Evolutionary conservation across 2,888 invertebrate genomes (phyloP), one percentile per base, ranked within the genome.

Genomic region (Parelbella ahira): DNA sequence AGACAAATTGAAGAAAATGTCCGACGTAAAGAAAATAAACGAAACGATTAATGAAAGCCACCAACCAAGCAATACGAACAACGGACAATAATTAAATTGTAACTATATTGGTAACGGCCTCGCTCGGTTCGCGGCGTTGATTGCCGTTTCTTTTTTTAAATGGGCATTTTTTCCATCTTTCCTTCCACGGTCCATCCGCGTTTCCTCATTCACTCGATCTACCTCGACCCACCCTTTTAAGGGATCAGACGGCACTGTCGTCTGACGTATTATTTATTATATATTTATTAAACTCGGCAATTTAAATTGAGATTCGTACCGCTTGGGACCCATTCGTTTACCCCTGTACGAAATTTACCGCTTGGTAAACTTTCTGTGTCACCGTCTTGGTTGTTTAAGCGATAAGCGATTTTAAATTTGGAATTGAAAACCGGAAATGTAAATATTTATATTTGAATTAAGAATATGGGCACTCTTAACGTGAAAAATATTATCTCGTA

Each of bases 161-260:
- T 44, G 30, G 42, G n/a, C n/a, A n/a, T 45, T 60, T 55, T 58
- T 56, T 53, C 45, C 50, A 44, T 47, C 43, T 45, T 48, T 54
- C 44, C 45, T 51, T 53, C 44, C 24, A 20, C 9, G n/a, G n/a
- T 19, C 11, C 3, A 24, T 30, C 30, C 7, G 7, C 44, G 57
- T 55, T 69, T 65, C 70, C 74, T 63, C 58, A 58, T 64, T 56
- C 45, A 46, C 52, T 45, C 48, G 52, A 54, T 53, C 54, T 39
- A 51, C 54, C 44, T 50, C 55, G 47, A 29, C 32, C 24, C 12
- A 15, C 47, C 44, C 36, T 44, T 21, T 37, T 27, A 37, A 44
- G 46, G 12, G 28, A 27, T 9, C 32, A 24, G 39, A 27, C 18
- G 30, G 10, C 9, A 7, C 36, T 19, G 15, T n/a, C n/a, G n/a